Evolutionary conservation across 2,113 vertebrate genomes (phyloP).

Genomic region (Ramphastos sulfuratus): DNA sequence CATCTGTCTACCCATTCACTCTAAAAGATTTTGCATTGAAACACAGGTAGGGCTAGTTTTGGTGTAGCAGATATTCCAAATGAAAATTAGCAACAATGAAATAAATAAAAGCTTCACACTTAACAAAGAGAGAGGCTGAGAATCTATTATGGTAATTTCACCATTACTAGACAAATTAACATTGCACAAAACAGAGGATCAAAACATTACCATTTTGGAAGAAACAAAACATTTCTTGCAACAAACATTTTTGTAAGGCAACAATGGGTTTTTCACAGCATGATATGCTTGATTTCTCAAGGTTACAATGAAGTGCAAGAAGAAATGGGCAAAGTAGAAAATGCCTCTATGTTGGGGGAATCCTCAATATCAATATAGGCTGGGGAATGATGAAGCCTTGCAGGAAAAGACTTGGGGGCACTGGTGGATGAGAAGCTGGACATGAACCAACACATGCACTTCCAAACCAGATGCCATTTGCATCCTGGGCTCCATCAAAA

Average conservation of each 20-base stretch:
- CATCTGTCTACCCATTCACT: neutral
- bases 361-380: too few relatives aligned
- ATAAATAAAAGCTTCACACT: too few relatives aligned
- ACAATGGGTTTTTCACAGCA: neutral
- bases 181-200: neutral
- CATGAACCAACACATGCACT: too few relatives aligned
- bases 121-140: neutral
- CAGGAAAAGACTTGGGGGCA: too few relatives aligned
- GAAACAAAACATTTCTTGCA: neutral
- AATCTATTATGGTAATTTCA: neutral
- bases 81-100: too few relatives aligned
- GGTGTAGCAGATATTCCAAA: too few relatives aligned
- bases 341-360: too few relatives aligned
- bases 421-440: too few relatives aligned
- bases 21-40: neutral
- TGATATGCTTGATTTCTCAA: neutral
- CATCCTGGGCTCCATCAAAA: too few relatives aligned
- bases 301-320: neutral
- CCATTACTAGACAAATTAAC: rapidly evolving
- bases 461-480: too few relatives aligned
- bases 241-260: neutral
- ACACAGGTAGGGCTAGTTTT: neutral
- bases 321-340: neutral
- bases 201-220: neutral
- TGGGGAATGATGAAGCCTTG: too few relatives aligned